Conservation (phyloP, 2,113 vertebrate species). For the Origma solitaria region DNA sequence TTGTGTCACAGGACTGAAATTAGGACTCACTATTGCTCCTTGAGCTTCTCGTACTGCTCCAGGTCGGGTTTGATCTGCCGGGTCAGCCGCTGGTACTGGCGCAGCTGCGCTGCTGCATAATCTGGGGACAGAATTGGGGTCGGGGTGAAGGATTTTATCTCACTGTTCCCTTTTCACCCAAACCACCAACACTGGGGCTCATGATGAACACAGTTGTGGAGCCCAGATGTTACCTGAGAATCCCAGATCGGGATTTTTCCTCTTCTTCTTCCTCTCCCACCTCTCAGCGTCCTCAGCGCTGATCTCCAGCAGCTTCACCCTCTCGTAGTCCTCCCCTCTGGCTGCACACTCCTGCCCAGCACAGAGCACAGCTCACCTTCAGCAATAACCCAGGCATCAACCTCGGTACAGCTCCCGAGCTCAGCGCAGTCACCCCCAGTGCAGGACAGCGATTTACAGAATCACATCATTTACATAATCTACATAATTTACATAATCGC, state of each 20-base stretch:
- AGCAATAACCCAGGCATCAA: rapidly evolving
- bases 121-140: conserved; percentile 61
- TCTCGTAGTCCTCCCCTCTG: conserved; percentile 86
- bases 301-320: conserved; percentile 89
- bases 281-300: conserved; percentile 93
- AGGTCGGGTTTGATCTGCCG: conserved; percentile 93
- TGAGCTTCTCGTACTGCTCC: conserved; percentile 83
- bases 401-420: rapidly evolving
- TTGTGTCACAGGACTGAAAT: rapidly evolving
- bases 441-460: rapidly evolving
- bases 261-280: conserved; percentile 92
- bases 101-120: conserved; percentile 92
- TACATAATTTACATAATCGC: too few species aligned
- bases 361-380: rapidly evolving
- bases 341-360: conserved; percentile 81
- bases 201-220: rapidly evolving
- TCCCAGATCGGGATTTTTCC: conserved; percentile 90
- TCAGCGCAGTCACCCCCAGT: rapidly evolving
- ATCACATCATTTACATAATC: too few species aligned
- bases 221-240: conserved; percentile 82
- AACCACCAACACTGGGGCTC: rapidly evolving
- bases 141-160: not conserved
- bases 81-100: conserved; percentile 93
- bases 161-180: rapidly evolving
- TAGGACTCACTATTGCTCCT: conserved; percentile 80